A percentile compares a stretch with the other conserved stretches of the same genome.
These are phyloP conservation scores for Fringilla coelebs DNA, from an alignment of 2,797 vertebrate genomes.

Conservation along the genomic window DNA sequence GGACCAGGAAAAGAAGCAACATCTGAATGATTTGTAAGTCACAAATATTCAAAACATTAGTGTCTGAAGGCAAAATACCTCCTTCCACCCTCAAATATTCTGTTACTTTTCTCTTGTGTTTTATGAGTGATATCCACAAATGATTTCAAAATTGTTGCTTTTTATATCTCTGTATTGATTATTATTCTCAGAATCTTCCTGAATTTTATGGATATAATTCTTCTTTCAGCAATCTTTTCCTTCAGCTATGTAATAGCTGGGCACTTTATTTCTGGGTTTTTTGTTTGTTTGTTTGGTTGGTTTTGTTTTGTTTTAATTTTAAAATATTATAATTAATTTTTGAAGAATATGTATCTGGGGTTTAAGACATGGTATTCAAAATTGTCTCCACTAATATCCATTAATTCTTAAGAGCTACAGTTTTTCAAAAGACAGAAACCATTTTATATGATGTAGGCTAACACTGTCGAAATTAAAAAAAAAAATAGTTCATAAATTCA, in stretches of 20 bases:
- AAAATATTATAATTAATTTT: neutral
- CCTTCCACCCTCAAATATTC: neutral
- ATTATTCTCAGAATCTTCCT: neutral
- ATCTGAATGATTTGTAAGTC: neutral
- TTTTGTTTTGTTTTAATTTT: neutral
- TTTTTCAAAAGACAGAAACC: neutral
- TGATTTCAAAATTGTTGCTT: neutral
- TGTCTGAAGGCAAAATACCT: neutral
- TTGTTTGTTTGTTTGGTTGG: too few relatives aligned
- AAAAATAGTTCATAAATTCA: neutral
- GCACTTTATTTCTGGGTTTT: neutral
- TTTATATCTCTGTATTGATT: neutral
- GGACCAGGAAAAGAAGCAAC: neutral
- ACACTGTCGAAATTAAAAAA: neutral
- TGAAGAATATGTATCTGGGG: neutral
- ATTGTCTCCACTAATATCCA: neutral
- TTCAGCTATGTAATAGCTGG: neutral
- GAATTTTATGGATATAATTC: neutral
- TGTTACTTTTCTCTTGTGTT: neutral
- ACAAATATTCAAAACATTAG: neutral
- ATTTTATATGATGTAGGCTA: neutral
- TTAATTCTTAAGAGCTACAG: neutral
- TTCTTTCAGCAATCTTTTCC: neutral
- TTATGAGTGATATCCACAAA: neutral
- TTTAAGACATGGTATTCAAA: neutral